phyloP scores from a whole-genome alignment of 2,113 vertebrate species.

The Acinonyx jubatus region DNA sequence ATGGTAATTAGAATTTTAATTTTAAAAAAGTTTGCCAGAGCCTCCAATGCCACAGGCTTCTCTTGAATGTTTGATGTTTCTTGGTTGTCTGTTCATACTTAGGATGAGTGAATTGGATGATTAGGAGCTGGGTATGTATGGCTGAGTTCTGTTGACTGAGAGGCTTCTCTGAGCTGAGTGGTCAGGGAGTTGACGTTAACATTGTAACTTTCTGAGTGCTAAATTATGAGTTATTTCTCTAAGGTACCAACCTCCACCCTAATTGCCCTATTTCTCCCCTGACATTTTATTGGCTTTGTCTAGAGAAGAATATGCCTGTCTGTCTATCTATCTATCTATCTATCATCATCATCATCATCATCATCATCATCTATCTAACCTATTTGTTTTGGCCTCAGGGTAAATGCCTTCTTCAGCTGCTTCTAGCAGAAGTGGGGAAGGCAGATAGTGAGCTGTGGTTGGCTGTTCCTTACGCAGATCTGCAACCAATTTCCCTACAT shows the following conservation, averaged over 20 bases:
- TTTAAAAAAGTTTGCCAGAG: background rate
- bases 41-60: background rate
- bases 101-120: background rate
- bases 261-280: background rate
- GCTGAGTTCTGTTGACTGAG: background rate
- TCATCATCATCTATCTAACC: background rate
- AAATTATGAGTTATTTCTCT: background rate
- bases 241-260: background rate
- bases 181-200: background rate
- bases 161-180: background rate
- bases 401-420: background rate
- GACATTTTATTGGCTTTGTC: background rate
- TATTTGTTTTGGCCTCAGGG: background rate
- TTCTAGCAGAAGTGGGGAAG: background rate
- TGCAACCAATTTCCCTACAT: background rate
- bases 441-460: too few species aligned
- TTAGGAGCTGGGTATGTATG: background rate
- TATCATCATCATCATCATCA: background rate
- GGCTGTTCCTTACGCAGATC: background rate
- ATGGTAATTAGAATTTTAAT: background rate
- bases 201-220: background rate
- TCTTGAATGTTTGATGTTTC: background rate
- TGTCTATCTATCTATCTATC: background rate
- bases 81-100: background rate
- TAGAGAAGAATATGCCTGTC: background rate